Percentiles rank a stretch among this genome's conserved stretches.
phyloP scores from a whole-genome alignment of 2,797 vertebrate genomes.

The Gouania willdenowi region DNA sequence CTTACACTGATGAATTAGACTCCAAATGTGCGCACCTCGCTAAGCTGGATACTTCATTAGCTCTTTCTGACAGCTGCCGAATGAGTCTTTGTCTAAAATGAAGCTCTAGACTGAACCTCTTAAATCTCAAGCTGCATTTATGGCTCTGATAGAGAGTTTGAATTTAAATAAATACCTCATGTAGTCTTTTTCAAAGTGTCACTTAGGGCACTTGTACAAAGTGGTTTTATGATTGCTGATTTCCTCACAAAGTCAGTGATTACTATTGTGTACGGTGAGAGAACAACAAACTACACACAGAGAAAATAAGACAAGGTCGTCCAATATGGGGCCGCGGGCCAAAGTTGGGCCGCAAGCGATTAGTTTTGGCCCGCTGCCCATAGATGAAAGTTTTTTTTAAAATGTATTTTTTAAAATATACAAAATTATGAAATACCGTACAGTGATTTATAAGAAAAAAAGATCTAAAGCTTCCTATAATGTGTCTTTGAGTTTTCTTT shows the following conservation, averaged over 20 bases:
- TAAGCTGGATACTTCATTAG: slow-evolving; percentile 32
- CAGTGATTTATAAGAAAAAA: no score
- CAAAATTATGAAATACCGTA: no score
- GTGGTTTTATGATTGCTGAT: slow-evolving; percentile 21
- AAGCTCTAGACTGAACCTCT: slow-evolving; percentile 8
- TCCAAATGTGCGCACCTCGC: slow-evolving; percentile 36
- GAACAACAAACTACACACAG: slow-evolving; percentile 15
- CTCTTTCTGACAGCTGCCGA: slow-evolving; percentile 35
- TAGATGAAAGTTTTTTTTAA: no score
- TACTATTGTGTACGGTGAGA: slow-evolving; percentile 8
- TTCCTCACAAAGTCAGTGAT: slow-evolving; percentile 7
- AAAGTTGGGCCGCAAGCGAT: no score
- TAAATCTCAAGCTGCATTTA: slow-evolving; percentile 17
- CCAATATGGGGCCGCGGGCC: no score
- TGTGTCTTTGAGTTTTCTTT: no score
- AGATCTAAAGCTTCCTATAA: no score
- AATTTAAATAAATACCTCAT: slow-evolving; percentile 3
- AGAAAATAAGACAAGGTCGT: slow-evolving; percentile 21
- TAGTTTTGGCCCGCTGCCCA: no score
- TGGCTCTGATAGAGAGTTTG: slow-evolving; percentile 1
- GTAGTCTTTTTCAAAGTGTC: slow-evolving; percentile 6
- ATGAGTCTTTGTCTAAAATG: slow-evolving; percentile 26
- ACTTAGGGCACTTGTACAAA: slow-evolving; percentile 1
- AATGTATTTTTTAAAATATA: no score
- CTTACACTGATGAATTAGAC: slow-evolving; percentile 46